Evolutionary conservation across 2,797 vertebrate species (phyloP).

Genomic region (Bryconaethiops microstoma): DNA sequence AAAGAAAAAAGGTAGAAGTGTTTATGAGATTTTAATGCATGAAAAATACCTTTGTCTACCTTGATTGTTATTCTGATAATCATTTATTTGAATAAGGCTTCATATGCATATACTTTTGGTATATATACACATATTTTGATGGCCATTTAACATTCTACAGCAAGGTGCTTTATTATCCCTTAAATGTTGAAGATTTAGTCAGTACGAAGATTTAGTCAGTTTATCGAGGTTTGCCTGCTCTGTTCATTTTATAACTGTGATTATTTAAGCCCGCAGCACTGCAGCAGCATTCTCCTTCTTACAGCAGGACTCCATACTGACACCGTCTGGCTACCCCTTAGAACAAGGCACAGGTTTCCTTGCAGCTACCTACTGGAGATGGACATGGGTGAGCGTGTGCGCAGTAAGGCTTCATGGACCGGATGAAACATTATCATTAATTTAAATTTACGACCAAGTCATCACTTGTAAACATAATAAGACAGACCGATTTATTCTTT

Average conservation of each 20-base stretch:
- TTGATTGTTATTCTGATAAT: not conserved
- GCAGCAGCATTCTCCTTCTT: not conserved
- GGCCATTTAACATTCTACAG: too few species aligned
- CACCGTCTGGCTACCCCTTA: constrained; percentile 51
- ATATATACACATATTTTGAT: too few species aligned
- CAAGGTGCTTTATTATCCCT: too few species aligned
- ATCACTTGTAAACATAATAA: constrained; percentile 53
- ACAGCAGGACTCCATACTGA: constrained; percentile 54
- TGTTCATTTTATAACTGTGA: not conserved
- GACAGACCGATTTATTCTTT: constrained; percentile 51
- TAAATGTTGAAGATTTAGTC: not conserved
- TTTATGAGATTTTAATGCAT: not conserved
- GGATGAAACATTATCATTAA: constrained; percentile 40
- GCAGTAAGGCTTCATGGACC: not conserved
- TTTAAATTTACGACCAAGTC: constrained; percentile 50
- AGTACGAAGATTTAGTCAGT: too few species aligned
- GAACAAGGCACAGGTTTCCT: constrained; percentile 9
- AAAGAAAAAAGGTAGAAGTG: not conserved
- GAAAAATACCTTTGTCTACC: not conserved
- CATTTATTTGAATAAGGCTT: too few species aligned
- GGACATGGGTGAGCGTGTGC: constrained; percentile 16
- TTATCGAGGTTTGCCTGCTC: not conserved
- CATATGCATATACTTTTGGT: too few species aligned
- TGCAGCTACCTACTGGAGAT: not conserved
- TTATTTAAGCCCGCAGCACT: not conserved